Conservation (phyloP, 2,797 vertebrate genomes). For the Platyrinchus mystaceus region DNA sequence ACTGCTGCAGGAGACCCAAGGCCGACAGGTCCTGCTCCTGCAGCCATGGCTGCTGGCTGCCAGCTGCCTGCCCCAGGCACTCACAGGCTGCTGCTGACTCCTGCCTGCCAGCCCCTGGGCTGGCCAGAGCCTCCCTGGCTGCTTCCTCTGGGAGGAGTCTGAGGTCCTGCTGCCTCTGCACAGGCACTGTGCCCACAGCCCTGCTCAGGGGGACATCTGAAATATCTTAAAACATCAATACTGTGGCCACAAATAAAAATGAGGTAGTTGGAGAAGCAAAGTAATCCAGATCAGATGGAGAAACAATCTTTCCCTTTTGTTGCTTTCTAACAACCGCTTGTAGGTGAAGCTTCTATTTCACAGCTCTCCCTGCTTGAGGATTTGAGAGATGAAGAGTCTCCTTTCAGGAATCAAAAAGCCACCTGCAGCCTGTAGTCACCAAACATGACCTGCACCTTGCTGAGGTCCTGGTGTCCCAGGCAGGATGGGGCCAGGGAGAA, state of each 20-base stretch:
- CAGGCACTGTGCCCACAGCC: accelerated
- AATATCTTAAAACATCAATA: accelerated
- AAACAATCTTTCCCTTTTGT: accelerated
- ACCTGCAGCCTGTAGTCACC: neutral
- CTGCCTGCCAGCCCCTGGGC: neutral
- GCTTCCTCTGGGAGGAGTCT: neutral
- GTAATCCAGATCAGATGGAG: accelerated
- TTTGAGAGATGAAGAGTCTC: neutral
- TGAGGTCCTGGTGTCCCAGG: accelerated
- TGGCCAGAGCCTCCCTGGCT: neutral
- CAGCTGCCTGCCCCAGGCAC: neutral
- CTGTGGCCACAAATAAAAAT: accelerated
- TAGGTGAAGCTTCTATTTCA: neutral
- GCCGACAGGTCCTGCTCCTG: neutral
- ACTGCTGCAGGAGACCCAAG: neutral
- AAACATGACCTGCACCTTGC: accelerated
- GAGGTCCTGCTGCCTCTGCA: neutral
- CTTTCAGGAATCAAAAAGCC: neutral
- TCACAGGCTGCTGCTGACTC: neutral
- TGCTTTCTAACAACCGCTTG: neutral
- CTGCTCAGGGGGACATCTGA: neutral
- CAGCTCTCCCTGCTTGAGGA: neutral
- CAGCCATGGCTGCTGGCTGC: neutral
- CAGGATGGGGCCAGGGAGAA: neutral
- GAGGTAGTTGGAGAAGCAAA: neutral